Base-by-base conservation (phyloP, 2,113 vertebrate species). In the Puma concolor region DNA sequence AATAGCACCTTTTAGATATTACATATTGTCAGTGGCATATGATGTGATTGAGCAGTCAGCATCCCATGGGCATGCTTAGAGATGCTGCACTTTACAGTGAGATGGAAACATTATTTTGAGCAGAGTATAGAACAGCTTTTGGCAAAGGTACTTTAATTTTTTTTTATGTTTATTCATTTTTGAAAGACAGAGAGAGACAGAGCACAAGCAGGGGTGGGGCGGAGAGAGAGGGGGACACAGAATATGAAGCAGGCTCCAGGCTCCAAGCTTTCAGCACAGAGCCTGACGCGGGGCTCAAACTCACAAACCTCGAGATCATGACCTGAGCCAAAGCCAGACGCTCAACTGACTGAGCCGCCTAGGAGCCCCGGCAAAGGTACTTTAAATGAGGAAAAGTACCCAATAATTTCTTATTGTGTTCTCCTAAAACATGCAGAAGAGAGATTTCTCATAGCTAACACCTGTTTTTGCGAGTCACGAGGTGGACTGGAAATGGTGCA, bases 121-220 rank as follows among this genome's bases (percentile, higher is more conserved):
- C 44, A 66, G 64, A 64, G 1, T 15, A 0, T 80, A 72, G 10
- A 64, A 27, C 74, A 41, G 60, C 11, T 48, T 93, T 91, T 63
- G 8, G 79, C n/a, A 92, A 89, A 64, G 64, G 57, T 36, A 82
- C 21, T 94, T 97, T 89, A 86, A 94, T 44, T 44, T 44, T 44
- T 38, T 44, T 44, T 44, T 44, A 44, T 44, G 44, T 44, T 44
- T 44, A 44, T 44, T 44, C 44, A 44, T 44, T 44, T 44, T 44
- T 44, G 44, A 44, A 44, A 44, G 44, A 44, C 44, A 44, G 44
- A 44, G 44, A 44, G 44, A 44, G 8, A 44, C 44, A 44, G 44
- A 44, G 44, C 44, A 44, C 44, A 44, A 44, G 44, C 44, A 9
- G 44, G 44, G 44, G 44, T 9, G 44, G 8, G 8, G 44, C 7